These are phyloP conservation scores for Ellobium chinense DNA, from an alignment of 2,888 invertebrate species.

Conservation along the genomic window DNA sequence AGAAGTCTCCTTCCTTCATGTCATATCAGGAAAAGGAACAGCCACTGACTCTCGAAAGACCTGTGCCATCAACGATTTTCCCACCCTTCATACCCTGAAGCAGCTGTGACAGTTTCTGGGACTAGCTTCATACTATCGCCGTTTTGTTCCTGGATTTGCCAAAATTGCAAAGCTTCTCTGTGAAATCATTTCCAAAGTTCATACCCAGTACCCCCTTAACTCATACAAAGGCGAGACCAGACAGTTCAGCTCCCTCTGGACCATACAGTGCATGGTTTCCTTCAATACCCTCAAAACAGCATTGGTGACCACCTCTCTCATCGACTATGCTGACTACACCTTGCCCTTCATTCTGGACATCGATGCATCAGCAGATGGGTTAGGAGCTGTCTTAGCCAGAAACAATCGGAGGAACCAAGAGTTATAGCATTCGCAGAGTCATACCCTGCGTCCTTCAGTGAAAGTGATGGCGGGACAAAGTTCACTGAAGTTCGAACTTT, in stretches of 20 bases:
- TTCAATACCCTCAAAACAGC: slow-evolving; percentile 45
- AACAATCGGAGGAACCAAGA: slow-evolving; percentile 36
- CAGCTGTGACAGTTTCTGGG: no score
- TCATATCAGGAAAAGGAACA: no score
- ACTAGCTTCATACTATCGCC: no score
- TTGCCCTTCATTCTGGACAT: slow-evolving; percentile 52
- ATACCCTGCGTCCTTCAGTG: slow-evolving; percentile 47
- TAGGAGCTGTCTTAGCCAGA: slow-evolving; percentile 55
- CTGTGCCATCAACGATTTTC: no score
- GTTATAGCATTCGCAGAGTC: slow-evolving; percentile 55
- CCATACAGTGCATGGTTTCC: slow-evolving; percentile 30
- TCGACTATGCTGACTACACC: slow-evolving; percentile 55
- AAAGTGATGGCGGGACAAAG: no score
- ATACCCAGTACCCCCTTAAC: neutral
- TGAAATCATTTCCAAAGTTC: no score
- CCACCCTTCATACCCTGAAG: no score
- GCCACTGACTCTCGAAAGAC: no score
- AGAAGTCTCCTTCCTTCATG: no score
- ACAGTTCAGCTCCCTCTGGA: slow-evolving; percentile 12
- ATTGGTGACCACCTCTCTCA: slow-evolving; percentile 49
- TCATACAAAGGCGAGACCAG: neutral
- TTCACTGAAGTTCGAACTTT: no score
- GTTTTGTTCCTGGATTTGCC: no score
- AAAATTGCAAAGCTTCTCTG: no score
- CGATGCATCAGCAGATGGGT: slow-evolving; percentile 49